A percentile compares a stretch with the other conserved stretches of the same genome.
Conservation (phyloP, 2,888 invertebrate species). For the Phyllotreta striolata region DNA sequence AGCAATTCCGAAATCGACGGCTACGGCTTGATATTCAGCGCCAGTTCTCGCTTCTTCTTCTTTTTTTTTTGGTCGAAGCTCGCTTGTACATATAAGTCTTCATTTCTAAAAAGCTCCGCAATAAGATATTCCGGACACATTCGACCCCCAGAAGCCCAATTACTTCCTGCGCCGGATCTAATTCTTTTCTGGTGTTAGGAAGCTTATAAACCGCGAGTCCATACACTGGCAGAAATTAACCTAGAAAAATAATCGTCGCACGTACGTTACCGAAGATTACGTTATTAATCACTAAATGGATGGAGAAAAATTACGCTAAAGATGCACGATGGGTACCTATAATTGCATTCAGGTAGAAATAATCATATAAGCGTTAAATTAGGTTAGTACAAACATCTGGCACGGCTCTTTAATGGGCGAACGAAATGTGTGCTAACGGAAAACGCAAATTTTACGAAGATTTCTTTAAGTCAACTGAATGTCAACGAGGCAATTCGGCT, state of each 20-base stretch:
- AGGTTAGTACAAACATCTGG: too few relatives aligned
- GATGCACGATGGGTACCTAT: too few relatives aligned
- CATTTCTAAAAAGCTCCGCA: slow-evolving; percentile 43
- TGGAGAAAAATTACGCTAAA: too few relatives aligned
- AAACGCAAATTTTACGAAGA: too few relatives aligned
- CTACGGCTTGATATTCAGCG: slow-evolving; percentile 28
- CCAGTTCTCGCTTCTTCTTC: slow-evolving; percentile 22
- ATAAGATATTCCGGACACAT: slow-evolving; percentile 51
- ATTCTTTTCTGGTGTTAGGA: slow-evolving; percentile 50
- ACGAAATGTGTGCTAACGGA: too few relatives aligned
- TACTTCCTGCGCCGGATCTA: slow-evolving; percentile 44
- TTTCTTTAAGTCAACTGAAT: too few relatives aligned
- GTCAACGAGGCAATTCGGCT: too few relatives aligned
- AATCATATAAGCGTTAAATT: too few relatives aligned
- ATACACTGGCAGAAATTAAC: slow-evolving; percentile 15
- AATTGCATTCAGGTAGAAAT: too few relatives aligned
- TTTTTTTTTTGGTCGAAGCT: slow-evolving; percentile 14
- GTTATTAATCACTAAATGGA: neutral
- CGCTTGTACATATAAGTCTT: slow-evolving; percentile 46
- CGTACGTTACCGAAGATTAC: neutral
- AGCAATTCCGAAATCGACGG: slow-evolving; percentile 19
- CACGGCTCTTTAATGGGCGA: too few relatives aligned
- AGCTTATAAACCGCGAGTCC: slow-evolving; percentile 35
- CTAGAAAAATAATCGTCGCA: neutral
- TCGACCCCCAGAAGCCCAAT: slow-evolving; percentile 43